Base-by-base conservation (phyloP, 2,797 vertebrate genomes). In the Sebastiscus albofasciatus region DNA sequence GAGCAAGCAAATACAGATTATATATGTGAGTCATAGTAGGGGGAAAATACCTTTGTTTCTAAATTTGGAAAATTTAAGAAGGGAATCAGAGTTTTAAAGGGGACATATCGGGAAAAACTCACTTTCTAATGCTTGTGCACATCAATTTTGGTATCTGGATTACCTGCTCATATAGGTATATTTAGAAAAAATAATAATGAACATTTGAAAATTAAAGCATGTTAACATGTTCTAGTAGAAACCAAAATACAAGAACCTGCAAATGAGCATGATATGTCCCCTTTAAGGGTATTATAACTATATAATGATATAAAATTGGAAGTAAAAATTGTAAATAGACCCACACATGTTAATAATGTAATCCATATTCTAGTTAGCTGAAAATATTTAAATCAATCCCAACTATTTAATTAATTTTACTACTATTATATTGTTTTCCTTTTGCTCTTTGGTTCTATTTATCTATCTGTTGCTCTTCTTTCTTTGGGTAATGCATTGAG, bases 191-290 rank as follows among this genome's bases (percentile, higher is more conserved):
- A n/a, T n/a, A n/a, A n/a, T 20, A 20, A 49, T 49, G 46, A 20
- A 20, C 18, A 20, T 54, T 54, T 54, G 1, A n/a, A 0, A 0
- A 54, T n/a, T 54, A 54, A 54, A 54, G 9, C 0, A 54, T 54
- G 20, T 54, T 7, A 49, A 54, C 49, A 54, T 54, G 49, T 54
- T 54, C 46, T 2, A 49, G 18, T 49, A 49, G 46, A 49, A 49
- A 49, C 1, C 46, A 49, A 49, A 49, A 49, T 49, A 4, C 49
- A 54, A n/a, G 46, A 52, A 52, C 8, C 49, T 52, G 2, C 0
- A 20, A 52, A 46, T 52, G 49, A 52, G 49, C 0, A 52, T 0
- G 0, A 52, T 52, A n/a, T n/a, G 0, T 1, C 20, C 49, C 0
- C 20, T 52, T 52, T 10, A 52, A 52, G 20, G 49, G 49, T 20